Conservation (phyloP, 2,113 vertebrate genomes). For the Poeciliopsis occidentalis region DNA sequence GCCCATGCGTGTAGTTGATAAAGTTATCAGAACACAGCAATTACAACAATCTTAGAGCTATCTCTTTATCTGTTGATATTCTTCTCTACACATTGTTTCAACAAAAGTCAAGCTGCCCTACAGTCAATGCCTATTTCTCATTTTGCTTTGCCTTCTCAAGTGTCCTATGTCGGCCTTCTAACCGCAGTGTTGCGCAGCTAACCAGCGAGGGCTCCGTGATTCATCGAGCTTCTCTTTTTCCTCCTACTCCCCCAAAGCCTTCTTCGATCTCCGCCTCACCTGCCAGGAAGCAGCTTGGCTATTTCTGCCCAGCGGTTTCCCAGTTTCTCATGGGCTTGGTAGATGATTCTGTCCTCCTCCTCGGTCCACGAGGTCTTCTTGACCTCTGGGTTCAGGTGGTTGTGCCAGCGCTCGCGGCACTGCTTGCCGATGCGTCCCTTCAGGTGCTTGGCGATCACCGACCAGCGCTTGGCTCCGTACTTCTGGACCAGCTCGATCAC, state of each 20-base stretch:
- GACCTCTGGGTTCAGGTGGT: conserved; percentile 99
- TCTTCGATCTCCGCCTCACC: conserved; percentile 75
- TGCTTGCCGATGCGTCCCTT: conserved; percentile 99
- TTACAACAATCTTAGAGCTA: conserved; percentile 37
- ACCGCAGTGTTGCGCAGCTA: conserved; percentile 43
- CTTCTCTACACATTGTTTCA: not conserved
- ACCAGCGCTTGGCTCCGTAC: conserved; percentile 99
- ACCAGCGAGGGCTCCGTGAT: conserved; percentile 50
- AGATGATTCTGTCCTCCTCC: conserved; percentile 99
- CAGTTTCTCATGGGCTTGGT: conserved; percentile 98
- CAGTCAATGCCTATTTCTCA: not conserved
- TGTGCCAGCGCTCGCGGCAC: conserved; percentile 99
- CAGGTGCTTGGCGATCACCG: conserved; percentile 98
- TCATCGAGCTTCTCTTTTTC: conserved; percentile 38
- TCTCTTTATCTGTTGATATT: conserved; percentile 6
- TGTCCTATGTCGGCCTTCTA: conserved; percentile 27
- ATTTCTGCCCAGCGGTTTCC: conserved; percentile 99
- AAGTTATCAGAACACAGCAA: conserved; percentile 36
- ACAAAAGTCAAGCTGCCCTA: not conserved
- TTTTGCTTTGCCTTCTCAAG: conserved; percentile 17
- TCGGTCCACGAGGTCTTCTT: conserved; percentile 99
- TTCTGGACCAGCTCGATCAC: conserved; percentile 99
- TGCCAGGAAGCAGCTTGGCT: conserved; percentile 97
- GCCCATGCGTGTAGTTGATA: conserved; percentile 21
- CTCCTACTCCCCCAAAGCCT: not conserved